These are phyloP conservation scores for Cyclina sinensis DNA, from an alignment of 1,140 invertebrate species.

Conservation along the genomic window DNA sequence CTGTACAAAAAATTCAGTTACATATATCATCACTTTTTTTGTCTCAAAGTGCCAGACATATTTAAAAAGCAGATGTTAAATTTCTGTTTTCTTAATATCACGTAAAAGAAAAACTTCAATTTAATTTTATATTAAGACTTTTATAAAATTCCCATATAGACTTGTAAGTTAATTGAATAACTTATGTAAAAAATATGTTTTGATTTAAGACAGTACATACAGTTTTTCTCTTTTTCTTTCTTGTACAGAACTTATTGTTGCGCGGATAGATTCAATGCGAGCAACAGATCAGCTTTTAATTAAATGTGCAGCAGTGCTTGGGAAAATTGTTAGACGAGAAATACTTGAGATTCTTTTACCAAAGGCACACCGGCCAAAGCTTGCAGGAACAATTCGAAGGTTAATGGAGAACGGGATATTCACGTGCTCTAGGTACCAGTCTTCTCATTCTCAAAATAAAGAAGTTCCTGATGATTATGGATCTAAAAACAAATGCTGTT, in stretches of 20 bases:
- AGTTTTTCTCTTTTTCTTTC: too few species aligned
- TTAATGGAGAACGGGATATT: constrained; percentile 75
- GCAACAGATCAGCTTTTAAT: constrained; percentile 79
- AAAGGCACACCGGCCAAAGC: constrained; percentile 69
- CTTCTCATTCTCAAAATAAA: neutral
- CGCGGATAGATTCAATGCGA: constrained; percentile 79
- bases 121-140: too few species aligned
- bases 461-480: neutral
- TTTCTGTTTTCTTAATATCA: too few species aligned
- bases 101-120: too few species aligned
- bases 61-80: too few species aligned
- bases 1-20: too few species aligned
- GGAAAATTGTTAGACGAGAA: constrained; percentile 69
- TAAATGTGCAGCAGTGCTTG: constrained; percentile 80
- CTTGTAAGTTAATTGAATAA: too few species aligned
- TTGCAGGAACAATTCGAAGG: constrained; percentile 68
- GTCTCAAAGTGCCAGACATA: too few species aligned
- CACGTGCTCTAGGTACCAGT: constrained; percentile 67
- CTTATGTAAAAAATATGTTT: too few species aligned
- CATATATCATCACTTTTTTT: too few species aligned
- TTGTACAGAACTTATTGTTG: constrained; percentile 77
- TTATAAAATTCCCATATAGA: too few species aligned
- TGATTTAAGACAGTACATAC: too few species aligned
- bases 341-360: constrained; percentile 76
- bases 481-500: constrained; percentile 15